Evolutionary conservation across 2,888 invertebrate species (phyloP).

Genomic region (Drosophila paucipuncta): DNA sequence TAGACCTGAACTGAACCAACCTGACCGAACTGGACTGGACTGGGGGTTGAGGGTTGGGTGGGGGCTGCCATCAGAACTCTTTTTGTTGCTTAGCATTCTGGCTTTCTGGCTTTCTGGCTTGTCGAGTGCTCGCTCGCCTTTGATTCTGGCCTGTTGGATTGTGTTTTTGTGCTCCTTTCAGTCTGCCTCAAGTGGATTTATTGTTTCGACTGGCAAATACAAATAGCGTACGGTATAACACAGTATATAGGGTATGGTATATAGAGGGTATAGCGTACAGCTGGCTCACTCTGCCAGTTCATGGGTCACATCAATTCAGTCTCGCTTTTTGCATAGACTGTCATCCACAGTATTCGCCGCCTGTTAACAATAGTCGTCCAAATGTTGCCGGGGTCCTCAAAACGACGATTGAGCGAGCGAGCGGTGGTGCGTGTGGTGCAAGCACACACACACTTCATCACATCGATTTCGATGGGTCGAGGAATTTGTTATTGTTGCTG

Average conservation of each 20-base stretch:
- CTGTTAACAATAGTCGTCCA: slow-evolving; percentile 73
- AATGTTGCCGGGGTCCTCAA: slow-evolving; percentile 32
- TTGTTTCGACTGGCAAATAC: slow-evolving; percentile 78
- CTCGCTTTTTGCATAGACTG: slow-evolving; percentile 52
- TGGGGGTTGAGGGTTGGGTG: not conserved
- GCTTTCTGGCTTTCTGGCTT: slow-evolving; percentile 25
- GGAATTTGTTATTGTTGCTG: slow-evolving; percentile 70
- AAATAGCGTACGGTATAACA: slow-evolving; percentile 51
- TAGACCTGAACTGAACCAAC: slow-evolving; percentile 2
- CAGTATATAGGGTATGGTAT: not conserved
- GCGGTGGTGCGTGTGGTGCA: not conserved
- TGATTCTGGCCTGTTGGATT: slow-evolving; percentile 28
- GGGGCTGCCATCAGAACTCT: slow-evolving; percentile 34
- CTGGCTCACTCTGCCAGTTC: slow-evolving; percentile 20
- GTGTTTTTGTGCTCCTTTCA: slow-evolving; percentile 39
- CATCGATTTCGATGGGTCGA: slow-evolving; percentile 71
- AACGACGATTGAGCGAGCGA: not conserved
- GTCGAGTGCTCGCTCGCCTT: slow-evolving; percentile 47
- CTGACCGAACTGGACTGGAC: not conserved
- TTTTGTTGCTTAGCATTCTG: slow-evolving; percentile 34
- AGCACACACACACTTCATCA: slow-evolving; percentile 61
- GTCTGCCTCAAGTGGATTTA: slow-evolving; percentile 70
- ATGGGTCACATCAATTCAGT: slow-evolving; percentile 56
- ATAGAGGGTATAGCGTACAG: not conserved
- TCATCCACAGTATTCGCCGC: slow-evolving; percentile 68